Percentiles rank a stretch among this genome's conserved stretches.
These are phyloP conservation scores for Zophobas morio DNA, from an alignment of 1,140 invertebrate genomes.

Conservation along the genomic window DNA sequence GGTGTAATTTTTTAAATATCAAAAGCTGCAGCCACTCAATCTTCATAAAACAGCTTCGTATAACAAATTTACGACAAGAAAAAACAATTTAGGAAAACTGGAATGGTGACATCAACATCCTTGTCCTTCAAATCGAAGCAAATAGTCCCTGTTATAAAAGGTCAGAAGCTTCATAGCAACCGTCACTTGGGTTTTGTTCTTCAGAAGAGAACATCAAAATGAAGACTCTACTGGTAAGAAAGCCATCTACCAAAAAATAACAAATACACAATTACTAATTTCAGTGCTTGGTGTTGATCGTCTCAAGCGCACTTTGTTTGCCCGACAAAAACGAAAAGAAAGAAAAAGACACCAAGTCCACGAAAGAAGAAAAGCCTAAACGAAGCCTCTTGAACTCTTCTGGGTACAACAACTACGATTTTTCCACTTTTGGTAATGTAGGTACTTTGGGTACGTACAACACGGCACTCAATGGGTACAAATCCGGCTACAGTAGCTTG, in stretches of 20 bases:
- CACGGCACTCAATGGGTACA: background rate
- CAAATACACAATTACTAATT: background rate
- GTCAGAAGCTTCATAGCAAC: background rate
- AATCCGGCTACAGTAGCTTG: background rate
- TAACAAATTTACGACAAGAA: slow-evolving; percentile 10
- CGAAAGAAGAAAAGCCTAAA: slow-evolving; percentile 35
- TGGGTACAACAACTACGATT: slow-evolving; percentile 23
- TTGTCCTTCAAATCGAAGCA: slow-evolving; percentile 2
- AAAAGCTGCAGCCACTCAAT: slow-evolving; percentile 3
- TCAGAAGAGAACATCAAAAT: slow-evolving; percentile 25
- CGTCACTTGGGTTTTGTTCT: slow-evolving; percentile 20
- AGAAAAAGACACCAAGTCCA: background rate
- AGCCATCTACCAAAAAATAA: slow-evolving; percentile 2
- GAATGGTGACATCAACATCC: slow-evolving; percentile 20
- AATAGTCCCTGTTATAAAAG: slow-evolving; percentile 19
- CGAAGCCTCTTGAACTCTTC: background rate
- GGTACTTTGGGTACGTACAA: background rate
- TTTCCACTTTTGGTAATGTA: background rate
- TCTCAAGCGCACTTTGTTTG: background rate
- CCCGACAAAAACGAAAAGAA: slow-evolving; percentile 14
- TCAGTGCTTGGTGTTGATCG: slow-evolving; percentile 26
- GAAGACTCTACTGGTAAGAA: slow-evolving; percentile 28
- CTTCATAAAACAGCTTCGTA: background rate
- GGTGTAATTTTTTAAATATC: slow-evolving; percentile 16
- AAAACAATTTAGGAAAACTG: slow-evolving; percentile 22